These are phyloP conservation scores for Marcusenius ussheri DNA, from an alignment of 2,113 vertebrate genomes.

Conservation along the genomic window DNA sequence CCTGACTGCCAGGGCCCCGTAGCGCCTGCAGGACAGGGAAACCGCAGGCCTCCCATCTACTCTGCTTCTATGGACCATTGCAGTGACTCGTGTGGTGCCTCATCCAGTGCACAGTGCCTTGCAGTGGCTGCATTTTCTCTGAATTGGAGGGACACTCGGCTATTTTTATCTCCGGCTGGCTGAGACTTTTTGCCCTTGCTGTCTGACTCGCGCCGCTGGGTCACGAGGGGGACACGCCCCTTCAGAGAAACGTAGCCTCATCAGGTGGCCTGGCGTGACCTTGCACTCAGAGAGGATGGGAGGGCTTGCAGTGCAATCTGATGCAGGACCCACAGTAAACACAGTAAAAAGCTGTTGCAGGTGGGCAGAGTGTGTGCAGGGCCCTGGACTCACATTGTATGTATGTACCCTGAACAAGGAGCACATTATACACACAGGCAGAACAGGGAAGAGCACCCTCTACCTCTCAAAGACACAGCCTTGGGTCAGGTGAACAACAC, in stretches of 20 bases:
- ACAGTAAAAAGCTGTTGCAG: not conserved
- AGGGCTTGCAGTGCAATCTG: not conserved
- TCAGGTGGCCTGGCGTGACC: not conserved
- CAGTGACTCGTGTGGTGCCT: not conserved
- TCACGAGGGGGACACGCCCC: not conserved
- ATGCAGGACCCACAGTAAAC: not conserved
- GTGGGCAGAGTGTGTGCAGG: not conserved
- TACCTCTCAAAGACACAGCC: not conserved
- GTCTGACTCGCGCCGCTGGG: not conserved
- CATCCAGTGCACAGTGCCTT: not conserved
- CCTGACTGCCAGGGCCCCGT: not conserved
- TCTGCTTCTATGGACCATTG: not conserved
- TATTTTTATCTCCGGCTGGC: not conserved
- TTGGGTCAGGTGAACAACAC: not conserved
- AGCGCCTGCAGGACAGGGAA: no score
- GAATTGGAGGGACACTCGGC: not conserved
- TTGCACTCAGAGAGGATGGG: not conserved
- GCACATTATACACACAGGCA: not conserved
- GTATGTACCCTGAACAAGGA: not conserved
- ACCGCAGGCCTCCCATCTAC: not conserved
- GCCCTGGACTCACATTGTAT: not conserved
- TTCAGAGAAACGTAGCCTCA: not conserved
- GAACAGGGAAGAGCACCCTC: not conserved
- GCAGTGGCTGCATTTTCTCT: not conserved
- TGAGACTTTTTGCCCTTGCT: not conserved